phyloP scores from a whole-genome alignment of 2,888 invertebrate genomes.

The Brachyopa scutellaris region DNA sequence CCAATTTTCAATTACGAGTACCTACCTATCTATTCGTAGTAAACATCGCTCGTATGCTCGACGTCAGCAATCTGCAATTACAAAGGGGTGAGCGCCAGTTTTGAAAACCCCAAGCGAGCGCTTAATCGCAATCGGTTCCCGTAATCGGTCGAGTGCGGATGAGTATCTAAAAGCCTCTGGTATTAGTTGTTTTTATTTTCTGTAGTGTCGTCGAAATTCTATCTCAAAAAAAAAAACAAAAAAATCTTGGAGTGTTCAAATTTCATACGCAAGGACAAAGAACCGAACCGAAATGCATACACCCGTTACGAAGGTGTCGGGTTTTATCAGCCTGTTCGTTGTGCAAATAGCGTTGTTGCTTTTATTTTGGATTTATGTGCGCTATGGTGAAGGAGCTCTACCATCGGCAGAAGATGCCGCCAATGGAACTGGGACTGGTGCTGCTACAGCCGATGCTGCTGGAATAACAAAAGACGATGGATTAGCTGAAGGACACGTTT shows the following conservation, averaged over 20 bases:
- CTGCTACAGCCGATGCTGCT: slow-evolving; percentile 3
- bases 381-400: slow-evolving; percentile 81
- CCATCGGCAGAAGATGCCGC: slow-evolving; percentile 73
- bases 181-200: slow-evolving; percentile 1
- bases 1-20: slow-evolving; percentile 66
- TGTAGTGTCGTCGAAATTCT: no score
- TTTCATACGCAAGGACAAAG: slow-evolving; percentile 37
- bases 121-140: slow-evolving; percentile 58
- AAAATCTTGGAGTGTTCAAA: slow-evolving; percentile 17
- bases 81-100: slow-evolving; percentile 42
- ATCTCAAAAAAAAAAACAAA: no score
- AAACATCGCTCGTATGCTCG: slow-evolving; percentile 26
- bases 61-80: slow-evolving; percentile 6
- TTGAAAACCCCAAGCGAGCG: slow-evolving; percentile 19
- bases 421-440: slow-evolving; percentile 3
- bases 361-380: slow-evolving; percentile 83
- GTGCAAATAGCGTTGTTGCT: slow-evolving; percentile 83
- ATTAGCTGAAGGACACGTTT: slow-evolving; percentile 80
- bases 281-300: slow-evolving; percentile 78
- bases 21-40: slow-evolving; percentile 7
- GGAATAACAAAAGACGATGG: slow-evolving; percentile 76
- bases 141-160: slow-evolving; percentile 67
- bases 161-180: slow-evolving; percentile 28
- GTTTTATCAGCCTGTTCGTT: slow-evolving; percentile 82
- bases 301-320: slow-evolving; percentile 78